Evolutionary conservation across 2,113 vertebrate genomes (phyloP).

Genomic region (Plestiodon gilberti): DNA sequence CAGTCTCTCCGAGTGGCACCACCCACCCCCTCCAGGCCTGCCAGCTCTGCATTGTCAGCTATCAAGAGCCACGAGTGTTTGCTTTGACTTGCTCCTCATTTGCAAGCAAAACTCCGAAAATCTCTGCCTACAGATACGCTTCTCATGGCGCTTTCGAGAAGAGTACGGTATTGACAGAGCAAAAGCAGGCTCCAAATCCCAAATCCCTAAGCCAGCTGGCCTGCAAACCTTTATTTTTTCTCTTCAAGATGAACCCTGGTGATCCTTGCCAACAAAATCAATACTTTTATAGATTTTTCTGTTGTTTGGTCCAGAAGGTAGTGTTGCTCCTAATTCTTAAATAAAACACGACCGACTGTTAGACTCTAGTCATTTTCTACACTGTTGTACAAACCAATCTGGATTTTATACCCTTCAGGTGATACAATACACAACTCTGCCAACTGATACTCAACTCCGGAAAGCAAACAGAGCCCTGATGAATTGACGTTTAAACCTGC

Average conservation of each 20-base stretch:
- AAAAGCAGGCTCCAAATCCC: conserved; percentile 29
- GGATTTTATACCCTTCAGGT: conserved; percentile 18
- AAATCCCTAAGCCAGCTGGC: background rate
- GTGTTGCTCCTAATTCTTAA: conserved; percentile 8
- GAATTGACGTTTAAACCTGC: no score
- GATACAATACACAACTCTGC: background rate
- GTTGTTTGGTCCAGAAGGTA: background rate
- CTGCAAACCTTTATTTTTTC: background rate
- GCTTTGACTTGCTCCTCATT: background rate
- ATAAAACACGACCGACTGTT: background rate
- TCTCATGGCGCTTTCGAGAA: conserved; percentile 10
- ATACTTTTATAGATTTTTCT: background rate
- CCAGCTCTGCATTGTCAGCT: background rate
- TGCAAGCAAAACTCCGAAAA: conserved; percentile 28
- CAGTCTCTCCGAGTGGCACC: background rate
- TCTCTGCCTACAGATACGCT: background rate
- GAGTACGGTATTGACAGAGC: background rate
- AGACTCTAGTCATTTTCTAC: background rate
- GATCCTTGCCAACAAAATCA: conserved; percentile 29
- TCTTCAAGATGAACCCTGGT: conserved; percentile 17
- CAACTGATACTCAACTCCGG: background rate
- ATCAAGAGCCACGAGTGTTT: conserved; percentile 3
- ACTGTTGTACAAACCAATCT: background rate
- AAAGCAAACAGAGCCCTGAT: background rate
- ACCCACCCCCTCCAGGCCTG: conserved; percentile 1